Conservation (phyloP, 1,140 invertebrate species). For the Apis florea region DNA sequence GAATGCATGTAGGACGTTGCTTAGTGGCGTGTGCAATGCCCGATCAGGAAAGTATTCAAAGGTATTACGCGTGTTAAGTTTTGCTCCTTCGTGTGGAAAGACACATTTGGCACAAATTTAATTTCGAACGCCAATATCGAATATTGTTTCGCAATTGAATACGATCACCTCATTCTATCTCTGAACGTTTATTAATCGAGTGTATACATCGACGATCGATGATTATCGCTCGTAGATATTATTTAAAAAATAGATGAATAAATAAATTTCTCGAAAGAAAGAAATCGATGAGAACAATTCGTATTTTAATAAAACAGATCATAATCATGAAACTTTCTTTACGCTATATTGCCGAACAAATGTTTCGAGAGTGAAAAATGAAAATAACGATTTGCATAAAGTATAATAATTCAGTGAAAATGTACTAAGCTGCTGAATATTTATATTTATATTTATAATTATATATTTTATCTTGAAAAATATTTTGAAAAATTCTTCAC, state of each 20-base stretch:
- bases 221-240: not conserved
- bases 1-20: slow-evolving; percentile 9
- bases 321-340: too few species aligned
- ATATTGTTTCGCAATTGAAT: not conserved
- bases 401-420: too few species aligned
- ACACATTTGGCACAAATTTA: slow-evolving; percentile 1
- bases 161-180: not conserved
- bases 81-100: slow-evolving; percentile 10
- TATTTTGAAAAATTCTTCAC: too few species aligned
- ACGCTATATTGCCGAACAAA: too few species aligned
- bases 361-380: too few species aligned
- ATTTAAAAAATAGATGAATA: not conserved
- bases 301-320: too few species aligned
- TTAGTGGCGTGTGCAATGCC: not conserved
- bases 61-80: slow-evolving; percentile 1
- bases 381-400: too few species aligned
- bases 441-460: too few species aligned
- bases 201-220: not conserved
- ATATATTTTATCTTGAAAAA: too few species aligned
- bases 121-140: not conserved
- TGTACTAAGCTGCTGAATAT: too few species aligned
- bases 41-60: slow-evolving; percentile 21
- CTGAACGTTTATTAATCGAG: not conserved
- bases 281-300: too few species aligned
- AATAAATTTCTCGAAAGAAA: too few species aligned